Base-by-base conservation (phyloP, 2,888 invertebrate species). In the Oscheius sp. region DNA sequence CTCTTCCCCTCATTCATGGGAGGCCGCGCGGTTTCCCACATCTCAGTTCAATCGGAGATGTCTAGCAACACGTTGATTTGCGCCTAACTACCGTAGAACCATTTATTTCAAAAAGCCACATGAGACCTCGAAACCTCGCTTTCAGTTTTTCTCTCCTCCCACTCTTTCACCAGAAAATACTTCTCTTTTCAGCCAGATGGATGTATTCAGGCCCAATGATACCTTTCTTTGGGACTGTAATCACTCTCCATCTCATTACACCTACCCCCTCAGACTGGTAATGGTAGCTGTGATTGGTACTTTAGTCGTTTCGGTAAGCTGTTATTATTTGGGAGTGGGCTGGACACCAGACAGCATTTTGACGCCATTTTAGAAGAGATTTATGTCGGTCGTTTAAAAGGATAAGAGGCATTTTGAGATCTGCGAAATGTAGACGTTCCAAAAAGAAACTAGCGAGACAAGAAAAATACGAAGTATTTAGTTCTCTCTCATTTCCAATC, bases 141-240 rank as follows among this genome's bases (percentile, higher is more conserved):
- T 52, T n/a, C 12, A 55, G 17, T 20, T 48, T 48, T 48, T 48
- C 48, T 48, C 10, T 48, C 10, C 25, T 10, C 20, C 15, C 48
- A 48, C 12, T 10, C 12, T n/a, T 29, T 25, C 50, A n/a, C n/a
- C n/a, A n/a, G n/a, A n/a, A n/a, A n/a, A n/a, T n/a, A n/a, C n/a
- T 50, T 50, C 20, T 29, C n/a, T 10, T 8, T 52, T 25, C 27
- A 17, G 17, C 23, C 31, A 45, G 46, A 80, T 80, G 80, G 76
- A 80, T 65, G 65, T 81, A 23, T 80, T 80, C 65, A 71, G 73
- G 34, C 65, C 74, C 45, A 81, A 80, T 66, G 78, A 80, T 64
- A 63, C 70, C 48, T 61, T 73, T 39, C 45, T 74, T n/a, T 58
- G 61, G 42, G 29, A 48, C n/a, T 81, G 81, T 50, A 45, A 53